phyloP scores from a whole-genome alignment of 2,888 invertebrate genomes.

The Zootermopsis nevadensis region DNA sequence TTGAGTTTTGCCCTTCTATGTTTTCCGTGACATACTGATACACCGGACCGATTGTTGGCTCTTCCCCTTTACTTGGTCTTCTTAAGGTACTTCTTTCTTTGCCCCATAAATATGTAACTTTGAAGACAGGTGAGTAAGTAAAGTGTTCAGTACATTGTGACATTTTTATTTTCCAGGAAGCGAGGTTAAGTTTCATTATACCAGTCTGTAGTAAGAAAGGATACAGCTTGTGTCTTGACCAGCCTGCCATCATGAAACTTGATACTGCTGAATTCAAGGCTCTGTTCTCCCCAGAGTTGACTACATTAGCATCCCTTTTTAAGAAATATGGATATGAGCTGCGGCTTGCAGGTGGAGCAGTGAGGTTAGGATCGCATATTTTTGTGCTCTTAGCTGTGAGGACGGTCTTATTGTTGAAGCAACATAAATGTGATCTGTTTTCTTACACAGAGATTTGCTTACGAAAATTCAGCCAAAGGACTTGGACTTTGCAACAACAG shows the following conservation, averaged over 20 bases:
- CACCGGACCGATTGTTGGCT: no score
- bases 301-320: slow-evolving; percentile 78
- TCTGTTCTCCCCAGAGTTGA: slow-evolving; percentile 86
- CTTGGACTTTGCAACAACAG: slow-evolving; percentile 97
- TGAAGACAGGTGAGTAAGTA: no score
- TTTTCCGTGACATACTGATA: no score
- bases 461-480: slow-evolving; percentile 85
- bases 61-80: no score
- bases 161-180: not conserved
- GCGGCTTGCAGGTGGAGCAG: slow-evolving; percentile 96
- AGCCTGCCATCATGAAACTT: slow-evolving; percentile 78
- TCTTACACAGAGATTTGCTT: slow-evolving; percentile 71
- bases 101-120: no score
- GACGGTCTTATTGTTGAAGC: no score
- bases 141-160: no score
- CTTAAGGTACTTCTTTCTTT: no score
- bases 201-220: not conserved
- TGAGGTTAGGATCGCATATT: slow-evolving; percentile 68
- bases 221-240: slow-evolving; percentile 57
- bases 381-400: no score
- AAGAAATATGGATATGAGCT: slow-evolving; percentile 85
- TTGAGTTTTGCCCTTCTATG: no score
- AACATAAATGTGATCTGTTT: no score
- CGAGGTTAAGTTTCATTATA: not conserved
- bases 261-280: slow-evolving; percentile 79